Conservation (phyloP, 2,888 invertebrate species). For the Drosophila acutilabella region DNA sequence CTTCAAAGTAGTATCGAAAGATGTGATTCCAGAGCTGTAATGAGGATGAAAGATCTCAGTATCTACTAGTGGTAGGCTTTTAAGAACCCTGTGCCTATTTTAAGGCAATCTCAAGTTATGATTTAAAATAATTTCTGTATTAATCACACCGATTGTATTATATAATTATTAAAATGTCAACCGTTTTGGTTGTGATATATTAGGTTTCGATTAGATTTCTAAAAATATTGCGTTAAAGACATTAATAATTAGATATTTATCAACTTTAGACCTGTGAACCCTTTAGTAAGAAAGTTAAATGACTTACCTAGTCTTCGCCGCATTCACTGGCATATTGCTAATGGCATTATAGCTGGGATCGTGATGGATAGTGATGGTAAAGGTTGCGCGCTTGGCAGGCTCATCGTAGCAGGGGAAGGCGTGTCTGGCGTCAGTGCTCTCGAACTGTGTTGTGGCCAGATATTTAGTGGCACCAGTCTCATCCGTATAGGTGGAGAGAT, state of each 20-base stretch:
- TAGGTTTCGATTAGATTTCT: too few relatives aligned
- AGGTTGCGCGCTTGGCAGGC: slow-evolving; percentile 89
- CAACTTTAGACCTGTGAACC: too few relatives aligned
- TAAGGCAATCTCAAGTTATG: too few relatives aligned
- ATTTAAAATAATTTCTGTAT: too few relatives aligned
- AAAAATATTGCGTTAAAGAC: too few relatives aligned
- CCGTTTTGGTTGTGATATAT: too few relatives aligned
- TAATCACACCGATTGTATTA: too few relatives aligned
- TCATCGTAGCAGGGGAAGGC: slow-evolving; percentile 92
- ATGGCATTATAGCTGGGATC: slow-evolving; percentile 77
- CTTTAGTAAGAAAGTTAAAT: neutral
- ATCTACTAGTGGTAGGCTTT: neutral
- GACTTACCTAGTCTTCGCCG: slow-evolving; percentile 39
- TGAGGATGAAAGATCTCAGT: neutral
- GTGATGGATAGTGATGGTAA: slow-evolving; percentile 79
- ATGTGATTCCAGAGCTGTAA: slow-evolving; percentile 61
- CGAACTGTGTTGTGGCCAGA: slow-evolving; percentile 89
- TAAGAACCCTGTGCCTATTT: too few relatives aligned
- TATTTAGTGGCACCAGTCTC: slow-evolving; percentile 67
- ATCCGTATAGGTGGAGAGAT: slow-evolving; percentile 86
- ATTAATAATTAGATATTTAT: too few relatives aligned
- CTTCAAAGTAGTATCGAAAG: slow-evolving; percentile 85
- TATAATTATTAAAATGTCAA: too few relatives aligned
- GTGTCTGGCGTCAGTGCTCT: slow-evolving; percentile 88
- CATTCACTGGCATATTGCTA: slow-evolving; percentile 85